Evolutionary conservation across 2,113 vertebrate genomes (phyloP).

Genomic region (Arothron firmamentum): DNA sequence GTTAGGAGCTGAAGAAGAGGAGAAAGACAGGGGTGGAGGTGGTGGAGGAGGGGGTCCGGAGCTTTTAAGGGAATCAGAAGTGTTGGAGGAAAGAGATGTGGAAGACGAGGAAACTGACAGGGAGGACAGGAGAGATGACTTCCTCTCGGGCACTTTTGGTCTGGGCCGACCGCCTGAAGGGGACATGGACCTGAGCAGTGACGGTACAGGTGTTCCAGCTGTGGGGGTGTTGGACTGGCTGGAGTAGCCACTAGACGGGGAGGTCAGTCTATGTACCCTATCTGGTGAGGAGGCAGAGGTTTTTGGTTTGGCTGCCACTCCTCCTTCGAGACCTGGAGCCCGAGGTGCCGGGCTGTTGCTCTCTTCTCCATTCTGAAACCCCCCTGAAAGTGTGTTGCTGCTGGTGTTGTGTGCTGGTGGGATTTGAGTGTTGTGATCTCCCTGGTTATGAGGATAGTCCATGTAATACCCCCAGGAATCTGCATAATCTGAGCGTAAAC

Average conservation of each 20-base stretch:
- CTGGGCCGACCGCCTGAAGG: conserved; percentile 82
- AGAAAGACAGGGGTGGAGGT: conserved; percentile 43
- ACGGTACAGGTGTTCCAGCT: conserved; percentile 90
- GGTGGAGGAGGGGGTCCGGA: conserved; percentile 58
- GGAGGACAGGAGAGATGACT: conserved; percentile 91
- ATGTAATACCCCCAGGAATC: conserved; percentile 94
- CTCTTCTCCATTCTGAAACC: conserved; percentile 66
- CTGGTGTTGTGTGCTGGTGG: conserved; percentile 40
- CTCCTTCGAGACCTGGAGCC: conserved; percentile 59
- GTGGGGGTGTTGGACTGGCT: conserved; percentile 98
- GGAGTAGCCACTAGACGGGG: conserved; percentile 94
- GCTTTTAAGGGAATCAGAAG: conserved; percentile 82
- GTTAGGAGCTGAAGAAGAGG: conserved; percentile 48
- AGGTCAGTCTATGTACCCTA: conserved; percentile 88
- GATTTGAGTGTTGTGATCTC: conserved; percentile 72
- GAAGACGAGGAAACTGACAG: conserved; percentile 90
- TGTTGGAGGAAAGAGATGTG: conserved; percentile 92
- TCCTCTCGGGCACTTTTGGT: conserved; percentile 93
- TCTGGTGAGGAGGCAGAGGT: conserved; percentile 80
- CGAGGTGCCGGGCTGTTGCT: conserved; percentile 61
- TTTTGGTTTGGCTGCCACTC: conserved; percentile 75
- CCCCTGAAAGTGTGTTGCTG: conserved; percentile 48
- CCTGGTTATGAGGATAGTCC: conserved; percentile 74
- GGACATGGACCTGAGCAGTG: conserved; percentile 78
- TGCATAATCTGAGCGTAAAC: conserved; percentile 87